Percentiles rank a stretch among this genome's conserved stretches.
These are phyloP conservation scores for Ostrea denselamellosa DNA, from an alignment of 1,140 invertebrate genomes.

Conservation along the genomic window DNA sequence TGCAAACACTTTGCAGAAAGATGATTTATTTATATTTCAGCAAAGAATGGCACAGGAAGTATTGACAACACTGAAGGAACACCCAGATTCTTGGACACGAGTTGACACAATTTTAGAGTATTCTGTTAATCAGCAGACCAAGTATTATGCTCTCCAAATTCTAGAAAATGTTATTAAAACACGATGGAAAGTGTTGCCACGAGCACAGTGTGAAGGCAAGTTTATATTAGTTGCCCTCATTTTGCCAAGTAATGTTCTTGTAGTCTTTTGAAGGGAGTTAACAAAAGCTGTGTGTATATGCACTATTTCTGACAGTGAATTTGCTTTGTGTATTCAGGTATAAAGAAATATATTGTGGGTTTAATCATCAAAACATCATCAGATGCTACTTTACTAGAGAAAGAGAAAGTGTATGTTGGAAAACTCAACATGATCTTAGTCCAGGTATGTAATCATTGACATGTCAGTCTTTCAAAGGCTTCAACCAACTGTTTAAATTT, in stretches of 20 bases:
- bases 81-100: conserved; percentile 99
- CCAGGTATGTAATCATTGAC: conserved; percentile 81
- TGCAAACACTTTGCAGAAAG: not conserved
- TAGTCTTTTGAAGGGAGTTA: too few species aligned
- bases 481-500: not conserved
- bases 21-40: conserved; percentile 78
- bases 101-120: conserved; percentile 99
- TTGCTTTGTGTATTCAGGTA: conserved; percentile 80
- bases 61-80: conserved; percentile 96
- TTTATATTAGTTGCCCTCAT: not conserved
- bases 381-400: conserved; percentile 91
- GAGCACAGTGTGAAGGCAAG: conserved; percentile 97
- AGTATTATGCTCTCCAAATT: conserved; percentile 99
- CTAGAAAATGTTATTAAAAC: conserved; percentile 99
- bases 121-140: conserved; percentile 96
- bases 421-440: conserved; percentile 99
- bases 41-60: conserved; percentile 96
- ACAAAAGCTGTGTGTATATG: too few species aligned
- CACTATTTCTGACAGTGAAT: not conserved
- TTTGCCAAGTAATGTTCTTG: too few species aligned
- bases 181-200: conserved; percentile 98
- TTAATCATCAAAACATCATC: conserved; percentile 99
- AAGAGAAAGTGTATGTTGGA: conserved; percentile 97
- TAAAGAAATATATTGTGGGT: conserved; percentile 99
- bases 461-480: not conserved